These are phyloP conservation scores for Caenorhabditis plicata DNA, from an alignment of 2,888 invertebrate genomes.

Conservation along the genomic window DNA sequence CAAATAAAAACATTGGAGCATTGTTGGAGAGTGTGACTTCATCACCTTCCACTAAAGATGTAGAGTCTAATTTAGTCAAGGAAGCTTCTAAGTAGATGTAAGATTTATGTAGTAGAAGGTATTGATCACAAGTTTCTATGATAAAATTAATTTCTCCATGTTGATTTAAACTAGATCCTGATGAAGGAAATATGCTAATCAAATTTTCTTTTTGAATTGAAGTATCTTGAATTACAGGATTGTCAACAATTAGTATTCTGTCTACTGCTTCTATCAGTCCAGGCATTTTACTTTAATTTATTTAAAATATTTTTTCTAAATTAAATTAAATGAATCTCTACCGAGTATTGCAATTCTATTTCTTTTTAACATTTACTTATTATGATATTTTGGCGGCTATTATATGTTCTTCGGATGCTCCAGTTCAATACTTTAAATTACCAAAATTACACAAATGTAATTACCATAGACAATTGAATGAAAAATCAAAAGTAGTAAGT, in stretches of 20 bases:
- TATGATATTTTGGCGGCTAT: conserved; percentile 4
- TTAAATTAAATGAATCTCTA: conserved; percentile 17
- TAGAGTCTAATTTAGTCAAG: conserved; percentile 32
- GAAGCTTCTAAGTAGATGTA: conserved; percentile 28
- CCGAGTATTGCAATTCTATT: conserved; percentile 24
- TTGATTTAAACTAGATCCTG: conserved; percentile 14
- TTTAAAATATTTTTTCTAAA: conserved; percentile 17
- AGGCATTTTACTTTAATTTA: too few species aligned
- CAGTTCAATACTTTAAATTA: conserved; percentile 31
- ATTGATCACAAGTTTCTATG: conserved; percentile 31
- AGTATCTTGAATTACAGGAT: conserved; percentile 8
- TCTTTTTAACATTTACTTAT: conserved; percentile 21
- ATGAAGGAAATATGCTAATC: conserved; percentile 12
- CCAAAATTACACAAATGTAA: conserved; percentile 33
- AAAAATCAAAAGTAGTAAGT: too few species aligned
- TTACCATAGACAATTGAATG: too few species aligned
- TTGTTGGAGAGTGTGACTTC: conserved; percentile 38
- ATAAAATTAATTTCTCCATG: conserved; percentile 25
- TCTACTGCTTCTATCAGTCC: conserved; percentile 15
- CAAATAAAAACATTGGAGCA: conserved; percentile 44
- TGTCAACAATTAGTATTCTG: conserved; percentile 17
- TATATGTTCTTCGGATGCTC: conserved; percentile 20
- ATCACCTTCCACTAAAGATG: conserved; percentile 15
- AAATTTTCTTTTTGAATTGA: conserved; percentile 16
- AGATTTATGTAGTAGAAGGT: conserved; percentile 10